These are phyloP conservation scores for Melanostoma scalare DNA, from an alignment of 2,888 invertebrate genomes.

Conservation along the genomic window DNA sequence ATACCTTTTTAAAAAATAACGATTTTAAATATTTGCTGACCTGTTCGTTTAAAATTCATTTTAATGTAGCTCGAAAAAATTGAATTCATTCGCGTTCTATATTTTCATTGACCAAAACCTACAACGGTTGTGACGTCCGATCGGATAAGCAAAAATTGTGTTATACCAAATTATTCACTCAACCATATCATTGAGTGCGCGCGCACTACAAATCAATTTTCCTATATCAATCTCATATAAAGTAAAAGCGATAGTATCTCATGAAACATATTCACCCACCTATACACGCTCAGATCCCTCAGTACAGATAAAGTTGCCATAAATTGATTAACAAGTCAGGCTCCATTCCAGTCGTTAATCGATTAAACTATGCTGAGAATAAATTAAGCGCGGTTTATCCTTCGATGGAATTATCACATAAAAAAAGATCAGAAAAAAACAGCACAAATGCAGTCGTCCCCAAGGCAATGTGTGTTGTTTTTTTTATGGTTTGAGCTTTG, in stretches of 20 bases:
- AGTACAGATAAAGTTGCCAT: constrained; percentile 57
- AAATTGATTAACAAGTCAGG: constrained; percentile 71
- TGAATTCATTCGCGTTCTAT: constrained; percentile 14
- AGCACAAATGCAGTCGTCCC: background rate
- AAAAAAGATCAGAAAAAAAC: background rate
- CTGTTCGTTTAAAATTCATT: too few species aligned
- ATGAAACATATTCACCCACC: constrained; percentile 38
- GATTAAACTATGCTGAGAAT: constrained; percentile 58
- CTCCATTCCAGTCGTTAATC: constrained; percentile 64
- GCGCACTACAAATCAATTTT: constrained; percentile 51
- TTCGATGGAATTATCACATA: constrained; percentile 2
- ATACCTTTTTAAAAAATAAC: too few species aligned
- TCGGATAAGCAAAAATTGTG: constrained; percentile 57
- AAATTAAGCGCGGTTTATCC: constrained; percentile 39
- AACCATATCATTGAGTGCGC: constrained; percentile 55
- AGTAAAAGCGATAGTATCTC: constrained; percentile 4
- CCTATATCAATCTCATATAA: constrained; percentile 45
- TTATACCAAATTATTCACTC: constrained; percentile 53
- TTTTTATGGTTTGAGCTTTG: constrained; percentile 6
- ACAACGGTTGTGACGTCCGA: constrained; percentile 48
- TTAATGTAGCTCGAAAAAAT: too few species aligned
- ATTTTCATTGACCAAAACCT: constrained; percentile 28
- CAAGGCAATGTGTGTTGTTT: constrained; percentile 25
- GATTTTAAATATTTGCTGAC: too few species aligned
- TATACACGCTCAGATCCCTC: constrained; percentile 33